A percentile compares a stretch with the other conserved stretches of the same genome.
These are phyloP conservation scores for Rhadinocentrus ornatus DNA, from an alignment of 2,797 vertebrate genomes.

Conservation along the genomic window DNA sequence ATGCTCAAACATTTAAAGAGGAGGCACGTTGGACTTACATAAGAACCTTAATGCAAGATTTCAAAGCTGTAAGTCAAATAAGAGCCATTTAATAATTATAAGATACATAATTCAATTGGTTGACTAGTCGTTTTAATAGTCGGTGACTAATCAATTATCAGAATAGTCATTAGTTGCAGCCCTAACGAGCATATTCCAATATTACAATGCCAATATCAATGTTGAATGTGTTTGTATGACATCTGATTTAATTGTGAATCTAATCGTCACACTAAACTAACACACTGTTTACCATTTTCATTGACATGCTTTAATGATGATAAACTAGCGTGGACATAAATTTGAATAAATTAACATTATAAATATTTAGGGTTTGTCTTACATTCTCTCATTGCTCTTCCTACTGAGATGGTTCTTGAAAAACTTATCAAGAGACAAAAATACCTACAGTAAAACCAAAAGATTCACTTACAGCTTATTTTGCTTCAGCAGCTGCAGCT, in stretches of 20 bases:
- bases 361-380: constrained; percentile 24
- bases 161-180: too few species aligned
- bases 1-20: too few species aligned
- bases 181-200: too few species aligned
- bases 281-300: too few species aligned
- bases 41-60: too few species aligned
- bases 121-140: too few species aligned
- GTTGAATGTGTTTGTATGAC: not conserved
- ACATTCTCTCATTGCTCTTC: constrained; percentile 41
- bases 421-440: constrained; percentile 45
- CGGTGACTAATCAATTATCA: too few species aligned
- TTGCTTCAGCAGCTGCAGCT: constrained; percentile 49
- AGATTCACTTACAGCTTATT: constrained; percentile 44
- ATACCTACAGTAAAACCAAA: constrained; percentile 51
- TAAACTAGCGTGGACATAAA: constrained; percentile 30
- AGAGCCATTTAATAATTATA: too few species aligned
- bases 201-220: not conserved
- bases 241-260: not conserved
- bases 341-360: constrained; percentile 33
- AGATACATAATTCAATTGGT: too few species aligned
- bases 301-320: constrained; percentile 8
- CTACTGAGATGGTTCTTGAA: constrained; percentile 19
- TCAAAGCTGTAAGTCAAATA: too few species aligned
- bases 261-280: not conserved
- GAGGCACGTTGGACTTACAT: too few species aligned